phyloP scores from a whole-genome alignment of 2,113 vertebrate species.

The Odontophorus gujanensis region DNA sequence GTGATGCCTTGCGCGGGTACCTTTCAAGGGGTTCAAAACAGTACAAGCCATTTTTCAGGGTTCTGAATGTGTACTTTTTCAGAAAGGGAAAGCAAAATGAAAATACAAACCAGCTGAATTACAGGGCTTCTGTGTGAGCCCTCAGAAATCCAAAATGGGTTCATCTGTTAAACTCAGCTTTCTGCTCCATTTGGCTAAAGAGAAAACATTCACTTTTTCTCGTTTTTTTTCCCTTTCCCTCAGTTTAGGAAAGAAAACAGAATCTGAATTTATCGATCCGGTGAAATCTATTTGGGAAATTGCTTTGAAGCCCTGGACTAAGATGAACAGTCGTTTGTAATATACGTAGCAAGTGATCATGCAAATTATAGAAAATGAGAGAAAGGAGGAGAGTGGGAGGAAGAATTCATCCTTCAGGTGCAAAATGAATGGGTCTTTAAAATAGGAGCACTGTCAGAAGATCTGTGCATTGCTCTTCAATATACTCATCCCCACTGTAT shows the following conservation, averaged over 20 bases:
- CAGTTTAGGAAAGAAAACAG: slow-evolving; percentile 30
- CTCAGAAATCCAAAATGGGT: neutral
- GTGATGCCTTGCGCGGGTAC: slow-evolving; percentile 29
- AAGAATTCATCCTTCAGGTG: neutral
- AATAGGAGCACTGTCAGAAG: neutral
- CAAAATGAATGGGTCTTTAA: slow-evolving; percentile 44
- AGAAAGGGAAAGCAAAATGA: slow-evolving; percentile 15
- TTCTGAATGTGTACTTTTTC: neutral
- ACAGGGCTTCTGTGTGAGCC: neutral
- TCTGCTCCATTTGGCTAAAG: slow-evolving; percentile 24
- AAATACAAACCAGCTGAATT: slow-evolving; percentile 20
- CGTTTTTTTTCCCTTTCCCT: slow-evolving; percentile 16
- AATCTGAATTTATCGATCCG: slow-evolving; percentile 33
- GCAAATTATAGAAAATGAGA: slow-evolving; percentile 32
- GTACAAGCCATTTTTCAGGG: slow-evolving; percentile 19
- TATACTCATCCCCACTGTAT: neutral
- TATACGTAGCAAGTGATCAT: slow-evolving; percentile 30
- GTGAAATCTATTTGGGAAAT: slow-evolving; percentile 54
- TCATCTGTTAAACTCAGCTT: neutral
- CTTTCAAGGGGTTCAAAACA: slow-evolving; percentile 22
- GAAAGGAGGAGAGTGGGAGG: neutral
- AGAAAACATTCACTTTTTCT: slow-evolving; percentile 6
- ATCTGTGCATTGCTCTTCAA: neutral
- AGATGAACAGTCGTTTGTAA: slow-evolving; percentile 53
- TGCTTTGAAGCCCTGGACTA: neutral